Base-by-base conservation (phyloP, 2,888 invertebrate genomes). In the Xestia rhomboidea region DNA sequence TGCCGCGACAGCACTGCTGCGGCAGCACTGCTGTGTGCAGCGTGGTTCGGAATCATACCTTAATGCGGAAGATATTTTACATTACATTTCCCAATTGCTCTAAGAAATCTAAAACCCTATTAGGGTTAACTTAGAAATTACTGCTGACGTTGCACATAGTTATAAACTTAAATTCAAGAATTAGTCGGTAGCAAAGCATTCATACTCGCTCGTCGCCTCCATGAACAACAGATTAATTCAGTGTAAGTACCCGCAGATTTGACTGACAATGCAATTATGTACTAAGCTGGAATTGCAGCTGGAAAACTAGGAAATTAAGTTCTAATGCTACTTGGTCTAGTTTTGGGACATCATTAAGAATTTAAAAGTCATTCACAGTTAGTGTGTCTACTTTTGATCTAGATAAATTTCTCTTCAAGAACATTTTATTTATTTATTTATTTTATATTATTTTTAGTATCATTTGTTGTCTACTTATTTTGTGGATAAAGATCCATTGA, bases 171-270 rank as follows among this genome's bases (percentile, higher is more conserved):
- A 67, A 60, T 69, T 46, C 54, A 69, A 72, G 71, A 84, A 75
- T 75, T 82, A 69, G 63, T 81, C 49, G 68, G 30, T 15, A 34
- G 27, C 60, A 68, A 41, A 80, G 68, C 68, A 60, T 73, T 73
- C 76, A 67, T 68, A 62, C 24, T 34, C 46, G 62, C 82, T 30
- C 71, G 68, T 67, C 62, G 85, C 71, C 69, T 62, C 27, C 38
- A 67, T 54, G n/a, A 72, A 83, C 76, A 66, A 54, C 82, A 82
- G 66, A 73, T 76, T 83, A 76, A 73, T 76, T 73, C 69, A 30
- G 69, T 51, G 82, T 76, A 68, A 76, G 71, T 69, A 69, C 76
- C 34, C 71, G 27, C 21, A 76, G 72, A 76, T 82, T 69, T 81
- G 62, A 76, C 69, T 63, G 81, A 64, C 54, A 34, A 38, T 27